Percentiles rank a stretch among this genome's conserved stretches.
Conservation (phyloP, 37 sponge, comb jelly and placozoan genomes). For the Cliona cf. orientalis region DNA sequence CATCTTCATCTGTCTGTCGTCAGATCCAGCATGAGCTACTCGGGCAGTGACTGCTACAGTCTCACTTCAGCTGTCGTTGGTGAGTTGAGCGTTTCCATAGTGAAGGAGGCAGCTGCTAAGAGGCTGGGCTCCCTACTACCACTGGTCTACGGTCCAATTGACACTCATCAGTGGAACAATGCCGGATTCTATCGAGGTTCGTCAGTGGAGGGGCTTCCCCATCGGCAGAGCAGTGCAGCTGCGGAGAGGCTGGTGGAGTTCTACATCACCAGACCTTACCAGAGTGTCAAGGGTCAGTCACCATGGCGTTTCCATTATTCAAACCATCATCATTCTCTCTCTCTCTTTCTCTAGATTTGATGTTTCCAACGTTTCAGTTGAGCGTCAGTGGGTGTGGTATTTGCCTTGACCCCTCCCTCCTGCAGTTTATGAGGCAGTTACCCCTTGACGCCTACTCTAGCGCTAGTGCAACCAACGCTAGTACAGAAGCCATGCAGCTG, state of each 20-base stretch:
- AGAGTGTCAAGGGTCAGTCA: slow-evolving; percentile 14
- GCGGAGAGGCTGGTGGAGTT: slow-evolving; percentile 34
- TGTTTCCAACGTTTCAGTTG: slow-evolving; percentile 34
- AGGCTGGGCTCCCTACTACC: neutral
- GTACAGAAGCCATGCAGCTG: neutral
- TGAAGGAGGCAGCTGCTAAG: neutral
- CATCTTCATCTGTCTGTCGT: slow-evolving; percentile 14
- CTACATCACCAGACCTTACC: slow-evolving; percentile 19
- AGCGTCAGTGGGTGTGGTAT: slow-evolving; percentile 27
- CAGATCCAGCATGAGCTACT: neutral
- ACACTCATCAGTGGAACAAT: slow-evolving; percentile 25
- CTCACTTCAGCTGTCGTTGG: neutral
- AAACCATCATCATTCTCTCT: neutral
- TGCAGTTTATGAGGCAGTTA: slow-evolving; percentile 26
- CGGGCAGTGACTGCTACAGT: neutral
- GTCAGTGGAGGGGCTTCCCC: neutral
- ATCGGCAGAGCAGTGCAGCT: neutral
- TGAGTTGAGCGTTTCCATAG: neutral
- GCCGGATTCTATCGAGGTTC: neutral
- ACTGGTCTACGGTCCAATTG: slow-evolving; percentile 27
- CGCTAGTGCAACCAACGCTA: neutral
- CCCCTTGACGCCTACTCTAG: slow-evolving; percentile 14
- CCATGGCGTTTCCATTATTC: neutral
- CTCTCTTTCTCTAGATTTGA: neutral
- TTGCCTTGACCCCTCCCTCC: slow-evolving; percentile 16